phyloP scores from a whole-genome alignment of 2,888 invertebrate genomes.

The Thecophora atra region DNA sequence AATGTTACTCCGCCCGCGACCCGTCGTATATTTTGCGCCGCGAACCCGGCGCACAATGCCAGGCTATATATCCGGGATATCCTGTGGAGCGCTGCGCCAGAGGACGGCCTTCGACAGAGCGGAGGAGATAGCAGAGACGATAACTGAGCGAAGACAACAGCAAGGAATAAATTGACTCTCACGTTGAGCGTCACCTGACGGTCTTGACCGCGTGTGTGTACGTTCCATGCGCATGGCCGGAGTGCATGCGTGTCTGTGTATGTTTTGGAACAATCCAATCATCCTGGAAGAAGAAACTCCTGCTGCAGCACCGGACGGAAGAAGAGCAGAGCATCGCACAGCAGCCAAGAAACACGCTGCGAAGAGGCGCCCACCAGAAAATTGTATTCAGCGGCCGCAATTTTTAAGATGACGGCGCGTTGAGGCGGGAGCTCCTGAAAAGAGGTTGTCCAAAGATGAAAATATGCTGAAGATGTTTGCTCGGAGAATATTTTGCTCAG shows the following conservation, averaged over 20 bases:
- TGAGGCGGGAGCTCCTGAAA: too few relatives aligned
- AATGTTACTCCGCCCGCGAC: too few relatives aligned
- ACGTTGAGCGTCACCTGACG: constrained; percentile 14
- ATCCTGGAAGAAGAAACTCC: neutral
- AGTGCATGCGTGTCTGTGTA: neutral
- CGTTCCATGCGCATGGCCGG: too few relatives aligned
- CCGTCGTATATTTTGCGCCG: too few relatives aligned
- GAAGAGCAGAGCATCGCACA: neutral
- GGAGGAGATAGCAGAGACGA: too few relatives aligned
- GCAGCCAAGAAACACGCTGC: constrained; percentile 18
- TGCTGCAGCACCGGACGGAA: neutral
- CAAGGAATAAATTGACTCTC: constrained; percentile 24
- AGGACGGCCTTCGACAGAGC: neutral
- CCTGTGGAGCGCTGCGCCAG: neutral
- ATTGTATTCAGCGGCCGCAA: constrained; percentile 33
- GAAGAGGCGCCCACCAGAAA: constrained; percentile 20
- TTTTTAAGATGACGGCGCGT: constrained; percentile 24
- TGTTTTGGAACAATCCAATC: constrained; percentile 18
- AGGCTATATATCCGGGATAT: too few relatives aligned
- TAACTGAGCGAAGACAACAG: too few relatives aligned
- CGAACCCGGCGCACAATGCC: too few relatives aligned
- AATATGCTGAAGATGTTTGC: constrained; percentile 24
- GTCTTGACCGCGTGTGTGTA: neutral
- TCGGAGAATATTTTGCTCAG: neutral
- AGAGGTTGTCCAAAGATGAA: constrained; percentile 6